Evolutionary conservation across 2,888 invertebrate genomes (phyloP).

Genomic region (Drosophila kambysellisi): DNA sequence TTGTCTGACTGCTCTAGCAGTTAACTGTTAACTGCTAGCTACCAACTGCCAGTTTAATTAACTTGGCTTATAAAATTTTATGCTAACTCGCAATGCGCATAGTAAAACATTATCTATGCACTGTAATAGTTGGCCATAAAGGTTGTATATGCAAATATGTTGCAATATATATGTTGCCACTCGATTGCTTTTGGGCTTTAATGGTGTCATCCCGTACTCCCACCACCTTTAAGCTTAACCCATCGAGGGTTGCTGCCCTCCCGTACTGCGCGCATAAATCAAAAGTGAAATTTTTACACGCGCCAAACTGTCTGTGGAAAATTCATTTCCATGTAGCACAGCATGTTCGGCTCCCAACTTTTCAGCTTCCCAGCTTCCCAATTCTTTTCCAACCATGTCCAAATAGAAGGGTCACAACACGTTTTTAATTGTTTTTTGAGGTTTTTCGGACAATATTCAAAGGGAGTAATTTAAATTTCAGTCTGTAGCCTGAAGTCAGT

Average conservation of each 20-base stretch:
- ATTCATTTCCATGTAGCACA: conserved; percentile 68
- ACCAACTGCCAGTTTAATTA: conserved; percentile 67
- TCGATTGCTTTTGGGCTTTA: conserved; percentile 46
- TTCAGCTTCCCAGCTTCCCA: conserved; percentile 19
- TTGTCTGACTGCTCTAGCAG: conserved; percentile 31
- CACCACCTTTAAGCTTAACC: background rate
- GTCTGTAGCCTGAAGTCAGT: conserved; percentile 37
- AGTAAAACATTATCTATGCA: conserved; percentile 64
- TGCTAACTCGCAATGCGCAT: conserved; percentile 56
- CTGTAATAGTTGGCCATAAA: conserved; percentile 65
- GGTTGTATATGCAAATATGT: conserved; percentile 76
- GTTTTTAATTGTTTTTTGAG: conserved; percentile 73
- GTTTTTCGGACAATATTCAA: conserved; percentile 53
- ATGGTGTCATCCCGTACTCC: background rate
- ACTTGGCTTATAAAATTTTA: conserved; percentile 77
- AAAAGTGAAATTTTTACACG: conserved; percentile 77
- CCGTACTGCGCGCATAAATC: conserved; percentile 57
- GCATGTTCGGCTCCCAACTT: conserved; percentile 39
- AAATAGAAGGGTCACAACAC: conserved; percentile 58
- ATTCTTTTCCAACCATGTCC: conserved; percentile 7
- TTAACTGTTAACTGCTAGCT: conserved; percentile 53
- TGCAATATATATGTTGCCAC: conserved; percentile 60
- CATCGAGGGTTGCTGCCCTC: conserved; percentile 9
- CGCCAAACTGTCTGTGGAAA: conserved; percentile 74
- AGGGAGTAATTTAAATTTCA: conserved; percentile 60